A percentile compares a stretch with the other conserved stretches of the same genome.
phyloP scores from a whole-genome alignment of 2,113 vertebrate species.

The Oncorhynchus nerka region DNA sequence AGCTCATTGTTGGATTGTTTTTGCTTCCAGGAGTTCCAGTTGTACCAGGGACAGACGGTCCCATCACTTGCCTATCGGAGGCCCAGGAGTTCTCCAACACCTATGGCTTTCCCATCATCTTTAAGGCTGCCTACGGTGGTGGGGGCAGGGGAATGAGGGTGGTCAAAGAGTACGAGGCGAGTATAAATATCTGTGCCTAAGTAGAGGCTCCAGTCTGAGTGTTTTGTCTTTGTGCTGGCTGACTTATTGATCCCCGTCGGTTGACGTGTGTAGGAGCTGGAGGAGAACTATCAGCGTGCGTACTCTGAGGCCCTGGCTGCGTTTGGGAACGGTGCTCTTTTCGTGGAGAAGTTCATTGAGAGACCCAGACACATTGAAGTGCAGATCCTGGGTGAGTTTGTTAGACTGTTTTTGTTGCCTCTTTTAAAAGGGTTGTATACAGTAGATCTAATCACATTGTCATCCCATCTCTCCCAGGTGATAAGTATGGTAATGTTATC shows the following conservation, averaged over 20 bases:
- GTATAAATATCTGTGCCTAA: background rate
- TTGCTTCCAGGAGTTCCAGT: slow-evolving; percentile 74
- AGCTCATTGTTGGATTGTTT: background rate
- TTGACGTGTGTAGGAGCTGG: slow-evolving; percentile 71
- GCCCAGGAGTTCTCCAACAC: slow-evolving; percentile 77
- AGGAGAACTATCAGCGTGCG: slow-evolving; percentile 82
- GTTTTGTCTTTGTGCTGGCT: background rate
- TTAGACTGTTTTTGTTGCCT: too few species aligned
- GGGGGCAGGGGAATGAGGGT: slow-evolving; percentile 82
- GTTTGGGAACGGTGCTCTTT: slow-evolving; percentile 86
- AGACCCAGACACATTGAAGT: slow-evolving; percentile 91
- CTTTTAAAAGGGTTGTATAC: too few species aligned
- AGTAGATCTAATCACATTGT: background rate
- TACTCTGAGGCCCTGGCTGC: slow-evolving; percentile 88
- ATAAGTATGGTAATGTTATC: slow-evolving; percentile 87
- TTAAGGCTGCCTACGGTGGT: slow-evolving; percentile 81
- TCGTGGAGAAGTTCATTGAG: slow-evolving; percentile 92
- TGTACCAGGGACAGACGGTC: slow-evolving; percentile 73
- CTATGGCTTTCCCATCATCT: slow-evolving; percentile 81
- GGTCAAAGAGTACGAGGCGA: slow-evolving; percentile 77
- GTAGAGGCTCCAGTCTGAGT: background rate
- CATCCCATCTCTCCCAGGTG: slow-evolving; percentile 69
- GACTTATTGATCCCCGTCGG: background rate
- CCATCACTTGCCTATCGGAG: slow-evolving; percentile 72
- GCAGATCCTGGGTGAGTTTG: slow-evolving; percentile 86